These are phyloP conservation scores for Heliconius cydno DNA, from an alignment of 2,888 invertebrate species.

Conservation along the genomic window DNA sequence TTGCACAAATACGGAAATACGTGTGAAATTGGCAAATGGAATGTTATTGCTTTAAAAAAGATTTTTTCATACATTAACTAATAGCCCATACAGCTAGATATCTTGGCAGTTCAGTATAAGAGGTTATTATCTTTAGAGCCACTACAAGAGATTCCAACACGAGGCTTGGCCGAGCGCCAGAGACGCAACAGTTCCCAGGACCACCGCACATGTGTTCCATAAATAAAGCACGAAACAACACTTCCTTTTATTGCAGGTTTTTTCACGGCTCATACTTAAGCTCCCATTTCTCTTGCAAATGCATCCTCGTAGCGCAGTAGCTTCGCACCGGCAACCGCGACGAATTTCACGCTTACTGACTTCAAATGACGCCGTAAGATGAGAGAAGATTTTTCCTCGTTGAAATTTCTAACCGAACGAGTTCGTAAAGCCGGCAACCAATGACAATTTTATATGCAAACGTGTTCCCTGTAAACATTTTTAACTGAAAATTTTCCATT, in stretches of 20 bases:
- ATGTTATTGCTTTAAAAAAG: slow-evolving; percentile 37
- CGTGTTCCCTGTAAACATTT: slow-evolving; percentile 54
- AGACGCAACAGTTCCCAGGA: slow-evolving; percentile 74
- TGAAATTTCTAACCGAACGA: slow-evolving; percentile 73
- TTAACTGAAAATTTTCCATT: slow-evolving; percentile 51
- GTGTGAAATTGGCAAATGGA: background rate
- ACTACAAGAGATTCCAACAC: slow-evolving; percentile 63
- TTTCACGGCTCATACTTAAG: slow-evolving; percentile 42
- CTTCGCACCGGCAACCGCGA: slow-evolving; percentile 63
- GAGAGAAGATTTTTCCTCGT: slow-evolving; percentile 70
- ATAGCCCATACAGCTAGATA: slow-evolving; percentile 51
- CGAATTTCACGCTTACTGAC: slow-evolving; percentile 78
- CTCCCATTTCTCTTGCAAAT: slow-evolving; percentile 47
- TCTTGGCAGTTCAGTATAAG: slow-evolving; percentile 54
- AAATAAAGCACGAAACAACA: slow-evolving; percentile 42
- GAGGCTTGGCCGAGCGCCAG: slow-evolving; percentile 72
- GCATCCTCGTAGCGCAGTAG: slow-evolving; percentile 50
- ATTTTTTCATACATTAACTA: slow-evolving; percentile 36
- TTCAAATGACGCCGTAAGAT: slow-evolving; percentile 66
- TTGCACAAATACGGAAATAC: background rate
- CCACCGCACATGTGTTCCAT: slow-evolving; percentile 53
- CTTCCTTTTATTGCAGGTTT: slow-evolving; percentile 43
- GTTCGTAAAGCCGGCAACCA: slow-evolving; percentile 57
- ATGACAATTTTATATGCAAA: slow-evolving; percentile 59
- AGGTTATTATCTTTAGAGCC: slow-evolving; percentile 66